Conservation (phyloP, 2,888 invertebrate species). For the Leptinotarsa juncta region DNA sequence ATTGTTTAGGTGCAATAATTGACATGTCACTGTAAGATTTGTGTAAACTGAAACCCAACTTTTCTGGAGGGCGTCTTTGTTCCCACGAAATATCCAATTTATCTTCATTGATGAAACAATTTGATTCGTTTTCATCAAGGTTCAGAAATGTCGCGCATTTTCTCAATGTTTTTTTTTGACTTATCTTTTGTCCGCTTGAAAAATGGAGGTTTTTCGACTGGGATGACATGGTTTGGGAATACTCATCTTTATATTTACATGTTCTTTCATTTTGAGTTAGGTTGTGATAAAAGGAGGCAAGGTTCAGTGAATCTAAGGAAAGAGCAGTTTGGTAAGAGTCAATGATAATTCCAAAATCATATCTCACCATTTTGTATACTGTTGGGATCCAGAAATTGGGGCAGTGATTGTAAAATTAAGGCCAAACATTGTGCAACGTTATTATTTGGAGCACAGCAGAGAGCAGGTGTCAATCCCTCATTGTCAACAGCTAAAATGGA, state of each 20-base stretch:
- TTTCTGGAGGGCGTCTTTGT: constrained; percentile 21
- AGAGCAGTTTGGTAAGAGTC: not conserved
- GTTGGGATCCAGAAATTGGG: constrained; percentile 37
- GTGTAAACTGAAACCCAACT: constrained; percentile 53
- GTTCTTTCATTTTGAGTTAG: constrained; percentile 28
- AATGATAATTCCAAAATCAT: not conserved
- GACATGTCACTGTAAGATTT: constrained; percentile 56
- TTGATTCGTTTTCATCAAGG: constrained; percentile 9
- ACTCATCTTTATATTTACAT: constrained; percentile 14
- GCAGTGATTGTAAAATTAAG: constrained; percentile 65
- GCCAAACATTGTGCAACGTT: constrained; percentile 73
- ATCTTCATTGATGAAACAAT: constrained; percentile 36
- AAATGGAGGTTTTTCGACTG: not conserved
- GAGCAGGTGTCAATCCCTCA: constrained; percentile 73
- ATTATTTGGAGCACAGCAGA: constrained; percentile 72
- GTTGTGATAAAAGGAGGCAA: constrained; percentile 26
- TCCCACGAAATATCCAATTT: constrained; percentile 29
- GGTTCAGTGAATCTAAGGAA: constrained; percentile 32
- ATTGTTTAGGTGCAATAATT: constrained; percentile 41
- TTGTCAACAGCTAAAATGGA: constrained; percentile 70
- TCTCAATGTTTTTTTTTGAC: not conserved
- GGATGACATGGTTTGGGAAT: constrained; percentile 16
- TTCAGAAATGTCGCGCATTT: constrained; percentile 12
- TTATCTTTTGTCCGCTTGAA: not conserved
- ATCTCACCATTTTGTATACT: constrained; percentile 44